phyloP scores from a whole-genome alignment of 2,113 vertebrate genomes.

The Struthio camelus region DNA sequence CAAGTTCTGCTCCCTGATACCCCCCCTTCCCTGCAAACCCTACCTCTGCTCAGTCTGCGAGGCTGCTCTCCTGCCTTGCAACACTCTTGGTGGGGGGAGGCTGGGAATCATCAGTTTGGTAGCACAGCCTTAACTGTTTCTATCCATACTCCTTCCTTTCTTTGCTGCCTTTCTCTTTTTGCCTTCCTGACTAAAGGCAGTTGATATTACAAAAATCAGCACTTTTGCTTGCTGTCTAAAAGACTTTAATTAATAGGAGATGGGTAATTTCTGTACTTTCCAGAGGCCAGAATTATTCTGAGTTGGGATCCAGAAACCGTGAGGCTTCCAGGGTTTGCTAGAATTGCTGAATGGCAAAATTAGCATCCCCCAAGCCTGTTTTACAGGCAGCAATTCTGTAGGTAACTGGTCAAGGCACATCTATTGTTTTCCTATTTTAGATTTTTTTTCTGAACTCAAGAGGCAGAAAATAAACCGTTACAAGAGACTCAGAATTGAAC shows the following conservation, averaged over 20 bases:
- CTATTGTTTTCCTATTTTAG: neutral
- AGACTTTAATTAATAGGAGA: neutral
- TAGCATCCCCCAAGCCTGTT: neutral
- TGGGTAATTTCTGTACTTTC: neutral
- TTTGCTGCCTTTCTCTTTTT: neutral
- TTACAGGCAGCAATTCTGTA: neutral
- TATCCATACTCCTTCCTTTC: neutral
- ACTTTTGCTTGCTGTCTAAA: neutral
- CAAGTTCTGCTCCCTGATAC: neutral
- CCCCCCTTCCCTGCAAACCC: fast-evolving
- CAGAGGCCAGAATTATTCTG: neutral
- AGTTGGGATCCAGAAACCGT: neutral
- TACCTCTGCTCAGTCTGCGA: neutral
- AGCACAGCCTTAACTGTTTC: neutral
- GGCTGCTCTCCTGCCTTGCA: neutral
- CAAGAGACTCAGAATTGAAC: neutral
- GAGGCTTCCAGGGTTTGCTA: neutral
- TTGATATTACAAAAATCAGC: neutral
- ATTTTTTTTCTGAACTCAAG: neutral
- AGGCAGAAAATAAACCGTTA: neutral
- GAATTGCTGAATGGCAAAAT: neutral
- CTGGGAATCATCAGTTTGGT: neutral
- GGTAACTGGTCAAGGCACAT: neutral
- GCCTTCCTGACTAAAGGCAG: neutral
- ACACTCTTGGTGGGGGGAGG: neutral